Evolutionary conservation across 2,888 invertebrate species (phyloP).

Genomic region (Aphodius granarius): DNA sequence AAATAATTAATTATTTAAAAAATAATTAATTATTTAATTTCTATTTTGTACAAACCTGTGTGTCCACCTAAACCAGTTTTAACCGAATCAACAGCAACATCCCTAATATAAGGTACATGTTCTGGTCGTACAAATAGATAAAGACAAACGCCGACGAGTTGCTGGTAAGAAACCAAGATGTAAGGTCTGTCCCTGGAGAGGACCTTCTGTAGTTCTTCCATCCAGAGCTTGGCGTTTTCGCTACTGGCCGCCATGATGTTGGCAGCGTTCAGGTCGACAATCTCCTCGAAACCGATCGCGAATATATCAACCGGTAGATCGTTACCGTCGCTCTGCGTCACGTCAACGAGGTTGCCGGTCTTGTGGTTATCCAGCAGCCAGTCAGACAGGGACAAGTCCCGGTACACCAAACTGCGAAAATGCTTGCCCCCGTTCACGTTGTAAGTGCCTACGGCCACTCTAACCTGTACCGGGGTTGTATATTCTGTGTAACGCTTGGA

Average conservation of each 20-base stretch:
- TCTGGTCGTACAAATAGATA: slow-evolving; percentile 92
- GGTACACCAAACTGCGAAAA: slow-evolving; percentile 94
- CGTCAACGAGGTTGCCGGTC: slow-evolving; percentile 56
- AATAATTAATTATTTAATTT: background rate
- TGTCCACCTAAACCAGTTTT: slow-evolving; percentile 98
- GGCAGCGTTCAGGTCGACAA: slow-evolving; percentile 97
- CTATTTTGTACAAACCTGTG: slow-evolving; percentile 65
- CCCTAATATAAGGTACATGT: slow-evolving; percentile 84
- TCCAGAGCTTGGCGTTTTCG: slow-evolving; percentile 94
- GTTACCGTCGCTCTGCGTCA: slow-evolving; percentile 52
- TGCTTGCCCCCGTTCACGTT: slow-evolving; percentile 99
- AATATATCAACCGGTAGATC: slow-evolving; percentile 84
- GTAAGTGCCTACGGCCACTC: slow-evolving; percentile 93
- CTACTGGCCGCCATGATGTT: slow-evolving; percentile 96
- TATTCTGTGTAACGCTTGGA: slow-evolving; percentile 82
- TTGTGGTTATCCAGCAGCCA: slow-evolving; percentile 87
- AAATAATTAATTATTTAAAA: background rate
- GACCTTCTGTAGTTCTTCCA: slow-evolving; percentile 90
- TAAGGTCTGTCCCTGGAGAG: slow-evolving; percentile 83
- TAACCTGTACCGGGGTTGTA: slow-evolving; percentile 68
- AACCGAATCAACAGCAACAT: slow-evolving; percentile 93
- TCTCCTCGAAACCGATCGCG: slow-evolving; percentile 98
- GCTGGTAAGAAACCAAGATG: slow-evolving; percentile 88
- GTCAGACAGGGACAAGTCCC: slow-evolving; percentile 82
- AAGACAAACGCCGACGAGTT: slow-evolving; percentile 96